Evolutionary conservation across 2,888 invertebrate species (phyloP).

Genomic region (Eupeodes latifasciatus): DNA sequence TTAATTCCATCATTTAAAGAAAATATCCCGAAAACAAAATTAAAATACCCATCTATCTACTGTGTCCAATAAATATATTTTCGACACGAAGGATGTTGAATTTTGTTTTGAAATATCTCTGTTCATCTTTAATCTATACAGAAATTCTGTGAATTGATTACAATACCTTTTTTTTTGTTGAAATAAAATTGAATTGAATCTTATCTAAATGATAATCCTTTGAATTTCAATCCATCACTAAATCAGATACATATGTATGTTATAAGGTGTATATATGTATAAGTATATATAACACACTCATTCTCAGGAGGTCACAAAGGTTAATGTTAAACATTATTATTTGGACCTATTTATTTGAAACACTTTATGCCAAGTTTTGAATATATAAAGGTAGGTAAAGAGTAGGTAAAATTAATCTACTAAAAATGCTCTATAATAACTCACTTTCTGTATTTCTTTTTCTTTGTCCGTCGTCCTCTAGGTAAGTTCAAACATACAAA

Average conservation of each 20-base stretch:
- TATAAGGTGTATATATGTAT: too few species aligned
- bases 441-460: constrained; percentile 14
- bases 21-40: too few species aligned
- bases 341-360: constrained; percentile 5
- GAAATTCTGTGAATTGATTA: constrained; percentile 38
- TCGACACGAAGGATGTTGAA: not conserved
- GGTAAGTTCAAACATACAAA: constrained; percentile 41
- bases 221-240: constrained; percentile 48
- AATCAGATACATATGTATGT: too few species aligned
- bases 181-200: constrained; percentile 50
- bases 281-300: not conserved
- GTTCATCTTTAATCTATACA: not conserved
- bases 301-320: constrained; percentile 39
- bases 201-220: constrained; percentile 61
- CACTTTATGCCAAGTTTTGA: not conserved
- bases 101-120: not conserved
- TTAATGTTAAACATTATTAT: constrained; percentile 18
- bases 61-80: not conserved
- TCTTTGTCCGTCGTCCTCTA: not conserved
- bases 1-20: too few species aligned
- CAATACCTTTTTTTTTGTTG: constrained; percentile 20
- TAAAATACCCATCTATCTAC: too few species aligned
- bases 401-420: constrained; percentile 51
- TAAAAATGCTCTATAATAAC: constrained; percentile 13
- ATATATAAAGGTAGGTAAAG: too few species aligned